Evolutionary conservation across 1,140 invertebrate genomes (phyloP), one percentile per base, ranked within the genome.

Genomic region (Lordiphosa stackelbergi): DNA sequence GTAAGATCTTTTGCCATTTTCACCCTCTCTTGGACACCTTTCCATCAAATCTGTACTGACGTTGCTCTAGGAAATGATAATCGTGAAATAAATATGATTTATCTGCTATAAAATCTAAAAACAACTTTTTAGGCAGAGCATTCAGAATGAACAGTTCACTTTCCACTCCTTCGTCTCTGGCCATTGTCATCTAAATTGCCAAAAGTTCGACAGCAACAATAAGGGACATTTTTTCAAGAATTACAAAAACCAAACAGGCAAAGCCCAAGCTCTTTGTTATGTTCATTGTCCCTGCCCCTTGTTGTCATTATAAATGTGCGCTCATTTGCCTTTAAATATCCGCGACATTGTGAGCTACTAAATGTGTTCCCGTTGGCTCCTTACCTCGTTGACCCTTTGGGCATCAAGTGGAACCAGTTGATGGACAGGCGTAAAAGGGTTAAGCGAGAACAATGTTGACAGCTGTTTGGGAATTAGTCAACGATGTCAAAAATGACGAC

Each of bases 291-390:
- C 37, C 68, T 53, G 64, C 60, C 62, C 62, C 66, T 79, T 71
- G 71, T 81, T 81, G 72, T 77, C 77, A 77, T 81, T 81, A 81
- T 81, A 69, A 81, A 81, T 81, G 77, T 81, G 72, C 72, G 64
- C 77, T 81, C 78, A 81, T 81, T 81, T 81, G 77, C 72, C 66
- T 81, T 81, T 46, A 46, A 46, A 81, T 81, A 81, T 71, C 62
- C 66, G 63, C 53, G 66, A 79, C 71, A 81, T 83, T 81, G 63
- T 71, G 77, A 56, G 65, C 66, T 63, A 75, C 55, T 81, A 81
- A 81, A 75, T 79, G 71, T 75, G 75, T 77, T 72, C 53, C 57
- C 38, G 36, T 16, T 24, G 47, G 24, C 36, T 28, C n/a, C n/a
- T 48, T 5, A 37, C 49, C 60, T 58, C 58, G 66, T 66, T 83